Conservation (phyloP, 2,113 vertebrate species). For the Hemiscyllium ocellatum region DNA sequence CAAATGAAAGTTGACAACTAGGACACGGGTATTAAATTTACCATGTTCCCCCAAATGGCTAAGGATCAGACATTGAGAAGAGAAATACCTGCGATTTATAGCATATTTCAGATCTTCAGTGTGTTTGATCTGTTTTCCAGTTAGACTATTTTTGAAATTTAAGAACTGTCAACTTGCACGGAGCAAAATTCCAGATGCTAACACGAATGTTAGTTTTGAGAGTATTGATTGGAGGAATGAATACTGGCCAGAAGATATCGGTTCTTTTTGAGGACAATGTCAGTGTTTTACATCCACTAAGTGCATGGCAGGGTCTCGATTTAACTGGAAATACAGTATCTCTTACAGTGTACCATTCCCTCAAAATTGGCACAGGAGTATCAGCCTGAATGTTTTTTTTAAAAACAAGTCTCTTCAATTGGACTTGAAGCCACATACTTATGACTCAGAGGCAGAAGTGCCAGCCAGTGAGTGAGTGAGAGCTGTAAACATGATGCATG, state of each 20-base stretch:
- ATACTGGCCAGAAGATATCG: neutral
- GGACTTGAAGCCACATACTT: neutral
- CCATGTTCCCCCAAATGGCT: neutral
- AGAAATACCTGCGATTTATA: neutral
- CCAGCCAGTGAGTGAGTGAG: neutral
- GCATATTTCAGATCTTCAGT: neutral
- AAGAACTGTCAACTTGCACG: neutral
- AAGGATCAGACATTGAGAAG: neutral
- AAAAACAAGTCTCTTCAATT: neutral
- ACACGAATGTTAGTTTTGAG: neutral
- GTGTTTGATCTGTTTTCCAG: neutral
- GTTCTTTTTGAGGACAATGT: neutral
- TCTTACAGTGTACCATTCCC: neutral
- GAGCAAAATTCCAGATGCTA: neutral
- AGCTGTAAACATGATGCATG: neutral
- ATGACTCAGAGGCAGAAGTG: neutral
- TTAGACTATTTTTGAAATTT: neutral
- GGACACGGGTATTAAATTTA: neutral
- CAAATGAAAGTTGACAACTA: neutral
- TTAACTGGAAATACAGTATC: neutral
- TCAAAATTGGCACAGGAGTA: neutral
- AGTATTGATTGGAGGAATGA: neutral
- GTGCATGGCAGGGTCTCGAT: neutral
- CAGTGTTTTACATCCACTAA: neutral
- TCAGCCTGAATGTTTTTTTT: neutral